These are phyloP conservation scores for Drosophila sulfurigaster DNA, from an alignment of 1,140 invertebrate species.

Conservation along the genomic window DNA sequence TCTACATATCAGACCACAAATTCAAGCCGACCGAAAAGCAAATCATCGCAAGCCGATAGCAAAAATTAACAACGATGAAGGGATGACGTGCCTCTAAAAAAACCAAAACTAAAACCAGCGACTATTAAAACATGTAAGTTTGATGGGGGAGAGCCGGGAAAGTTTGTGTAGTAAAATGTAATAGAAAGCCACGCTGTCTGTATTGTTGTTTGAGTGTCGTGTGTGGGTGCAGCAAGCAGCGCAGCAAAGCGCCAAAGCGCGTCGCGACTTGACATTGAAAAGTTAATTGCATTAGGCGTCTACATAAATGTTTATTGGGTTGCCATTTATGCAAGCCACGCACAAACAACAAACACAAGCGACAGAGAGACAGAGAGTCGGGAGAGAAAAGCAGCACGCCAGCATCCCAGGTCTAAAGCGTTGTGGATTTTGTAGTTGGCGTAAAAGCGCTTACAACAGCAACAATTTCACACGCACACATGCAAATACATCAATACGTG, in stretches of 20 bases:
- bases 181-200: slow-evolving; percentile 51
- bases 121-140: slow-evolving; percentile 22
- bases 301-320: slow-evolving; percentile 66
- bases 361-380: slow-evolving; percentile 31
- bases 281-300: slow-evolving; percentile 52
- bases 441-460: slow-evolving; percentile 63
- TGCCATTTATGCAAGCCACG: slow-evolving; percentile 62
- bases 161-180: slow-evolving; percentile 24
- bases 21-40: slow-evolving; percentile 38
- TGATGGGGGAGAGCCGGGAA: slow-evolving; percentile 1
- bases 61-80: slow-evolving; percentile 37
- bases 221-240: slow-evolving; percentile 30
- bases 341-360: slow-evolving; percentile 52
- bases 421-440: slow-evolving; percentile 55
- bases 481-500: slow-evolving; percentile 7
- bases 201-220: slow-evolving; percentile 11
- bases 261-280: slow-evolving; percentile 63
- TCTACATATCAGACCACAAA: slow-evolving; percentile 41
- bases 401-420: slow-evolving; percentile 52
- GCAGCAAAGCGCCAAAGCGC: slow-evolving; percentile 5
- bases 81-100: slow-evolving; percentile 34
- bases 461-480: slow-evolving; percentile 48
- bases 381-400: slow-evolving; percentile 20
- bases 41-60: slow-evolving; percentile 37
- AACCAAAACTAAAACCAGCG: not conserved